Evolutionary conservation across 2,888 invertebrate species (phyloP).

Genomic region (Eretmocerus hayati): DNA sequence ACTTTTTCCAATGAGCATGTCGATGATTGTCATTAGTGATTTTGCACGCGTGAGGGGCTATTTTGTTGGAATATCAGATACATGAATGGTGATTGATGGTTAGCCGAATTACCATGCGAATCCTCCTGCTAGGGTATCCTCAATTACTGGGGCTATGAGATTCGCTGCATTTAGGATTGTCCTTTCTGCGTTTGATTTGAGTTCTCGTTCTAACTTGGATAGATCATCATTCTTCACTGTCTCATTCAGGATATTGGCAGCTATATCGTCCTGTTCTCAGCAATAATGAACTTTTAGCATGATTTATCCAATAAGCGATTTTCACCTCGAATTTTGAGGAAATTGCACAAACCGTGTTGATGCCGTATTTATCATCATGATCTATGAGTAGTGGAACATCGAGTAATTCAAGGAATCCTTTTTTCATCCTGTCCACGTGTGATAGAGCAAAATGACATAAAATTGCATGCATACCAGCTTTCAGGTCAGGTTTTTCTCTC

Average conservation of each 20-base stretch:
- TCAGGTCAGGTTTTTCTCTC: constrained; percentile 88
- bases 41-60: too few relatives aligned
- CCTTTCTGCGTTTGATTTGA: constrained; percentile 69
- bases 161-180: constrained; percentile 80
- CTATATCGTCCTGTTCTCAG: constrained; percentile 49
- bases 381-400: constrained; percentile 79
- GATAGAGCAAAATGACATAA: constrained; percentile 83
- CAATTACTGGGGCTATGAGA: constrained; percentile 79
- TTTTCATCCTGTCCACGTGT: constrained; percentile 88
- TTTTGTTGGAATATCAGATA: too few relatives aligned
- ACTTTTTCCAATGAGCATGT: too few relatives aligned
- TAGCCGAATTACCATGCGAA: constrained; percentile 37
- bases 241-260: constrained; percentile 57
- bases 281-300: neutral
- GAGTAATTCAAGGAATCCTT: constrained; percentile 81
- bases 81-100: neutral
- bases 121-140: constrained; percentile 61
- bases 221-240: constrained; percentile 72
- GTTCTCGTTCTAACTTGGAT: constrained; percentile 63
- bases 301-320: too few relatives aligned
- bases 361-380: constrained; percentile 60
- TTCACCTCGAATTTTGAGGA: neutral
- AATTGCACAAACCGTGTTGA: constrained; percentile 35
- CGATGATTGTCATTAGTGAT: too few relatives aligned
- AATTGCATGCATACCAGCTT: constrained; percentile 80